These are phyloP conservation scores for Eptatretus burgeri DNA, from an alignment of 2,113 vertebrate species.

Conservation along the genomic window DNA sequence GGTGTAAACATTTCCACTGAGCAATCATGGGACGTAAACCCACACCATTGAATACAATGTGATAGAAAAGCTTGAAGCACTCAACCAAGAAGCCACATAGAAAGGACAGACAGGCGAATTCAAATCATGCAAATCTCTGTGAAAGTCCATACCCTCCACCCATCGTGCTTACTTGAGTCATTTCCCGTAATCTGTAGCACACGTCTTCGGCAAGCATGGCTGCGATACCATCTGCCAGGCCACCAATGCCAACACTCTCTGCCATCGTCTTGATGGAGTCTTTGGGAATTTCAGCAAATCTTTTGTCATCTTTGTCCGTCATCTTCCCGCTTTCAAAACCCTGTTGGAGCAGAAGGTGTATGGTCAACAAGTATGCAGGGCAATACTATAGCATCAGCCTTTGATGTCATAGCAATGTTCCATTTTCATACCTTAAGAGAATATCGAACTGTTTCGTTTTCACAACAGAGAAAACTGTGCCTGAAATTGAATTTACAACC, in stretches of 20 bases:
- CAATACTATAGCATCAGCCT: no score
- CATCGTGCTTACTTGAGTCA: conserved; percentile 27
- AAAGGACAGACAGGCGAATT: neutral
- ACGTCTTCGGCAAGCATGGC: conserved; percentile 53
- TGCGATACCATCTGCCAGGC: conserved; percentile 34
- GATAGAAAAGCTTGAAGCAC: neutral
- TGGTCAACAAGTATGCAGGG: no score
- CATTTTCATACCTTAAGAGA: no score
- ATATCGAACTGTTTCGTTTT: no score
- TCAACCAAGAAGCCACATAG: neutral
- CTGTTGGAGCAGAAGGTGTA: no score
- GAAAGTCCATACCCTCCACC: neutral
- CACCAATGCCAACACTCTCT: conserved; percentile 38
- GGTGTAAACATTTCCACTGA: no score
- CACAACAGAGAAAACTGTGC: no score
- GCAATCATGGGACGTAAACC: no score
- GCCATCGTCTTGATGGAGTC: conserved; percentile 54
- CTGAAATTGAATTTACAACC: no score
- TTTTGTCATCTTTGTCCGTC: conserved; percentile 39
- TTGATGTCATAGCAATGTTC: no score
- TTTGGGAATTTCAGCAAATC: conserved; percentile 49
- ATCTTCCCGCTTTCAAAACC: conserved; percentile 19
- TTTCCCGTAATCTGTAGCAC: conserved; percentile 51
- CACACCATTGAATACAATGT: neutral
- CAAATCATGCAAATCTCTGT: neutral